Evolutionary conservation across 1,140 invertebrate genomes (phyloP), one percentile per base, ranked within the genome.

Genomic region (Drosophila arizonae): DNA sequence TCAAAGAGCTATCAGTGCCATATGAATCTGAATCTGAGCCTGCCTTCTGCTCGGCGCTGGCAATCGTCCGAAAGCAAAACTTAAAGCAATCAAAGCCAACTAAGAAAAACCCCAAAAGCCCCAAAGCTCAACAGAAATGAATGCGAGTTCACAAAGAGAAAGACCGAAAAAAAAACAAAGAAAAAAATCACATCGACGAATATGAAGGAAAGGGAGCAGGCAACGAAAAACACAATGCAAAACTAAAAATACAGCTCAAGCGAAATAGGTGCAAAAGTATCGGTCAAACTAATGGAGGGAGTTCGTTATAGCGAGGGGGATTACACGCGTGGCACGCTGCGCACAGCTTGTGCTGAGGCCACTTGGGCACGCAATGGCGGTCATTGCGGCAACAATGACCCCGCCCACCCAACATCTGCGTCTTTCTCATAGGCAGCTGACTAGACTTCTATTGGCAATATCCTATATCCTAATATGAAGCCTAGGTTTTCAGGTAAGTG

Each of bases 51-150:
- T 17, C 8, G 15, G 24, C 11, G 55, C 48, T 70, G 67, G 74
- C 81, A 75, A 85, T 84, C 66, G 80, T 69, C 55, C 45, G 70
- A 77, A 79, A 85, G 76, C 76, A 76, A 78, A 86, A 87, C 82
- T 86, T 87, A 76, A 81, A 86, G 82, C 67, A 86, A 86, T 86
- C 82, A 87, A 73, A 82, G 69, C 72, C 75, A 76, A 72, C 69
- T 65, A 76, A 87, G 82, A 54, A 61, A 72, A 87, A 69, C 52
- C 71, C 74, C 60, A 64, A 70, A 74, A 71, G 62, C 61, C 61
- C 45, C 43, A 24, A 66, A 52, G 67, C 72, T 65, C 51, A 64
- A 48, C 48, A 62, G 36, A 66, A 56, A 46, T 46, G 8, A 71
- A 66, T 56, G 36, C 48, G 41, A 72, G 64, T 21, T 56, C 41